Evolutionary conservation across 1,140 invertebrate species (phyloP), one percentile per base, ranked within the genome.

Genomic region (Aphelenchoides fujianensis): DNA sequence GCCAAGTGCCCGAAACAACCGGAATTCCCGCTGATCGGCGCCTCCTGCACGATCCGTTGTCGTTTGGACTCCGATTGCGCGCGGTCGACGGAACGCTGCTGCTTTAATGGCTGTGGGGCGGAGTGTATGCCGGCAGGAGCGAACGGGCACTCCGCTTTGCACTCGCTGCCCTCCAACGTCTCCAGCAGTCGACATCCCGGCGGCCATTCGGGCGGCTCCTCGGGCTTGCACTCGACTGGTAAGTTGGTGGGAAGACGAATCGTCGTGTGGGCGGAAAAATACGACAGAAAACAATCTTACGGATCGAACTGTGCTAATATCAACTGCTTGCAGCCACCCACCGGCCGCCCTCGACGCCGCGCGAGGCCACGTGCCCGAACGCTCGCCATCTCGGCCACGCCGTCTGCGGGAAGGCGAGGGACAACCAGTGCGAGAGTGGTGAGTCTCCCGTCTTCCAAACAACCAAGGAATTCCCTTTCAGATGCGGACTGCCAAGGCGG

Each of bases 61-160:
- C 70, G 62, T 55, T 31, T 63, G 12, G 78, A 80, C 55, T 48
- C 28, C 9, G 78, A 78, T 36, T 79, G 77, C 55, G 28, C 28
- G 9, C 31, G 48, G 16, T 61, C 70, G 5, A 34, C 66, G 2
- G 36, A 72, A 35, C 74, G 76, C 48, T 80, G 78, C 66, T 80
- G 78, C 63, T 82, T 70, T 41, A 82, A 80, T 61, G 78, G 78
- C 5, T 80, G 78, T 68, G 78, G 72, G 23, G 54, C 57, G 16
- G 64, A 74, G n/a, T 74, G 73, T 36, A 69, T 75, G 16, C 30
- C 32, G 27, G 12, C 53, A 9, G 31, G n/a, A n/a, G 31, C 1
- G n/a, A n/a, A n/a, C n/a, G n/a, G n/a, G n/a, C n/a, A n/a, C n/a
- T n/a, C n/a, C n/a, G n/a, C n/a, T n/a, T n/a, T n/a, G n/a, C n/a